phyloP scores from a whole-genome alignment of 2,888 invertebrate genomes.

The Nymphalis urticae region DNA sequence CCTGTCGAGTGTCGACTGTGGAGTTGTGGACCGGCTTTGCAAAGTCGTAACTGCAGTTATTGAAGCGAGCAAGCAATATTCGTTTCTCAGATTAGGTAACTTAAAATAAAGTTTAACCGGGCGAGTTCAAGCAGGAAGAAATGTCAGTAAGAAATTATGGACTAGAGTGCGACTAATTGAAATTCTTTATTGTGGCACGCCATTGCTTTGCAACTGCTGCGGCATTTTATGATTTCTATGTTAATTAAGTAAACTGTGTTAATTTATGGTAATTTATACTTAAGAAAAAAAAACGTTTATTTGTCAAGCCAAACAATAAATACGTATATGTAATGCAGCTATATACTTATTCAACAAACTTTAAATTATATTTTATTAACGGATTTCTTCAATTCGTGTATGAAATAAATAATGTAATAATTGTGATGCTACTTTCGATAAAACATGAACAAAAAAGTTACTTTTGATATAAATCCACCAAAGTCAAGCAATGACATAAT shows the following conservation, averaged over 20 bases:
- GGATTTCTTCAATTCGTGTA: too few relatives aligned
- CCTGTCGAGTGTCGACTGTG: constrained; percentile 48
- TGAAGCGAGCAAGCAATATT: constrained; percentile 29
- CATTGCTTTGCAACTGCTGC: constrained; percentile 4
- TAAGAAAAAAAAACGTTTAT: too few relatives aligned
- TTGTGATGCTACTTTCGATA: too few relatives aligned
- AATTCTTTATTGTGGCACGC: constrained; percentile 40
- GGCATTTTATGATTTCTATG: not conserved
- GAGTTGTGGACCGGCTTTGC: constrained; percentile 35
- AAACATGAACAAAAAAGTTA: too few relatives aligned
- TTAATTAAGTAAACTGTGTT: not conserved
- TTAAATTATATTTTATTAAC: too few relatives aligned
- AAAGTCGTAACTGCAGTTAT: constrained; percentile 12
- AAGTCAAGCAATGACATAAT: too few relatives aligned
- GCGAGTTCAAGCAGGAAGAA: constrained; percentile 50
- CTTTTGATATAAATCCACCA: too few relatives aligned
- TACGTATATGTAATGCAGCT: too few relatives aligned
- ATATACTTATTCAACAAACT: too few relatives aligned
- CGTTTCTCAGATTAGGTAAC: constrained; percentile 49
- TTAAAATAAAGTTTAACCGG: constrained; percentile 47
- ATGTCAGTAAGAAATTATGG: constrained; percentile 48
- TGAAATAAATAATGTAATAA: too few relatives aligned
- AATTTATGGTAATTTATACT: not conserved
- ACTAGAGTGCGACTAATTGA: constrained; percentile 47
- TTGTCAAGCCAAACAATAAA: too few relatives aligned